These are phyloP conservation scores for Platerodrilus igneus DNA, from an alignment of 2,888 invertebrate species.

Conservation along the genomic window DNA sequence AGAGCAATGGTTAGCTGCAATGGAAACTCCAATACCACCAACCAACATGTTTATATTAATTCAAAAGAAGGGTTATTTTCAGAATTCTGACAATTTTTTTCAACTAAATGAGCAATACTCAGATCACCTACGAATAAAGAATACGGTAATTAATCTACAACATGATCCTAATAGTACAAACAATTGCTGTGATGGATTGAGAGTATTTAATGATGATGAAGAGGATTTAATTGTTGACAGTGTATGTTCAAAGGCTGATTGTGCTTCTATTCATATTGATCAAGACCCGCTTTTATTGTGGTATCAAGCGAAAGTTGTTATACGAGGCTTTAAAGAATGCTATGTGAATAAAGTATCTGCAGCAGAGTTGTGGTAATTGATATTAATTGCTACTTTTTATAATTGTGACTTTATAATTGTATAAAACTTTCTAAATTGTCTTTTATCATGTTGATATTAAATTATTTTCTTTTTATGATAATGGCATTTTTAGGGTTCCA, in stretches of 20 bases:
- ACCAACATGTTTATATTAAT: slow-evolving; percentile 53
- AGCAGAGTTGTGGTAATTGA: slow-evolving; percentile 52
- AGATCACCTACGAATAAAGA: slow-evolving; percentile 32
- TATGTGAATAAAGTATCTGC: slow-evolving; percentile 54
- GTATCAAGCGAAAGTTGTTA: slow-evolving; percentile 54
- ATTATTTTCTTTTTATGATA: no score
- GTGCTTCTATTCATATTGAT: slow-evolving; percentile 23
- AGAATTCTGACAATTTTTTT: slow-evolving; percentile 49
- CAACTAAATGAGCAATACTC: slow-evolving; percentile 37
- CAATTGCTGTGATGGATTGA: slow-evolving; percentile 40
- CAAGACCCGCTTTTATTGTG: slow-evolving; percentile 36
- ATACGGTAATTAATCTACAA: slow-evolving; percentile 35
- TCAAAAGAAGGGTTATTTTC: slow-evolving; percentile 49
- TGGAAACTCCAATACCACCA: slow-evolving; percentile 47
- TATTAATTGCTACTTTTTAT: no score
- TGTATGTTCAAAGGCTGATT: slow-evolving; percentile 14
- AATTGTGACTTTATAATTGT: no score
- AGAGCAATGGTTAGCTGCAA: slow-evolving; percentile 46
- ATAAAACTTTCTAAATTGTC: no score
- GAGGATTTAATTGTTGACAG: slow-evolving; percentile 7
- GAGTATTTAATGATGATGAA: slow-evolving; percentile 29
- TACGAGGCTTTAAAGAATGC: slow-evolving; percentile 58
- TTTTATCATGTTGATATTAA: no score
- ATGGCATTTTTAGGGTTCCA: no score
- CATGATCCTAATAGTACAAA: slow-evolving; percentile 26